Evolutionary conservation across 2,113 vertebrate genomes (phyloP).

Genomic region (Pygathrix nemaeus): DNA sequence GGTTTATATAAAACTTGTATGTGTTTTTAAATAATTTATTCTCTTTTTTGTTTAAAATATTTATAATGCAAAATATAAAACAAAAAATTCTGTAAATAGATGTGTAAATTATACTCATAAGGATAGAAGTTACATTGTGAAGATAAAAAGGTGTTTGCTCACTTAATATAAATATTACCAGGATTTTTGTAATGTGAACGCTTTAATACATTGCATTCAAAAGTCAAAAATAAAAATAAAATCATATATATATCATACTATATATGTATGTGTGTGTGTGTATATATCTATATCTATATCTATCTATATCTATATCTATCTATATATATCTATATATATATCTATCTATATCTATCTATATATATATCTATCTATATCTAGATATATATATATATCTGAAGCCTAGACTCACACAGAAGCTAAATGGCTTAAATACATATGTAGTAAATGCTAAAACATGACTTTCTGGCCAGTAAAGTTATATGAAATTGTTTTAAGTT

Average conservation of each 20-base stretch:
- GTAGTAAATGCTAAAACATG: background rate
- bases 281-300: background rate
- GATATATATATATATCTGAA: background rate
- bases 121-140: background rate
- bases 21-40: background rate
- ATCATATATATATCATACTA: background rate
- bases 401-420: background rate
- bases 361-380: background rate
- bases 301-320: too few species aligned
- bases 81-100: background rate
- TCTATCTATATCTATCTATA: background rate
- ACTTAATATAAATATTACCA: background rate
- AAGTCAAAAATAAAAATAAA: background rate
- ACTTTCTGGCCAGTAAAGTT: background rate
- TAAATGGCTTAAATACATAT: background rate
- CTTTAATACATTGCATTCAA: constrained; percentile 5
- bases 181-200: background rate
- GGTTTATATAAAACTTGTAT: background rate
- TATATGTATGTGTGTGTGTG: background rate
- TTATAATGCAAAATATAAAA: background rate
- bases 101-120: background rate
- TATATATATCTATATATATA: background rate
- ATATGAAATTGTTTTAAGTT: background rate
- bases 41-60: background rate
- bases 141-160: background rate